Percentiles rank a stretch among this genome's conserved stretches.
Conservation (phyloP, 2,888 invertebrate species). For the Phalera bucephala region DNA sequence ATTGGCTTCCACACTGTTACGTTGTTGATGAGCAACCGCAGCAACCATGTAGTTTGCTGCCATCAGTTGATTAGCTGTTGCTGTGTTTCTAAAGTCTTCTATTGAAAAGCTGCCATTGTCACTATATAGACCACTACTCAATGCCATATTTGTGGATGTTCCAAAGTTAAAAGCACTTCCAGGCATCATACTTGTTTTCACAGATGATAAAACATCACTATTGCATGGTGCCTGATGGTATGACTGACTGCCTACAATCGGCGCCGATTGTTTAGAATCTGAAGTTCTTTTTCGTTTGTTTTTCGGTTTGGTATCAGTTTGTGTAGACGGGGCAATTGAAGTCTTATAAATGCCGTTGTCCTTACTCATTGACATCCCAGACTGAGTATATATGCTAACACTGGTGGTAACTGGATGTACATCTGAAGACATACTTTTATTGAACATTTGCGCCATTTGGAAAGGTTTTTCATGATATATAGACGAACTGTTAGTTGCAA, state of each 20-base stretch:
- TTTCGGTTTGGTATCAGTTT: slow-evolving; percentile 57
- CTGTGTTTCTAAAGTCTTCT: slow-evolving; percentile 85
- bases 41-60: slow-evolving; percentile 78
- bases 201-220: slow-evolving; percentile 62
- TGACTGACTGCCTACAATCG: slow-evolving; percentile 62
- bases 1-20: slow-evolving; percentile 52
- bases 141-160: slow-evolving; percentile 84
- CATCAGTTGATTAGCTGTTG: slow-evolving; percentile 84
- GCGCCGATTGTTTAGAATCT: slow-evolving; percentile 50
- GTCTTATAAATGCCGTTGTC: slow-evolving; percentile 63
- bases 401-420: slow-evolving; percentile 56
- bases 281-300: slow-evolving; percentile 64
- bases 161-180: slow-evolving; percentile 94
- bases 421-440: slow-evolving; percentile 69
- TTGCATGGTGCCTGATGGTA: slow-evolving; percentile 85
- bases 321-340: slow-evolving; percentile 38
- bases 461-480: slow-evolving; percentile 84
- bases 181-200: slow-evolving; percentile 86
- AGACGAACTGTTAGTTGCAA: slow-evolving; percentile 65
- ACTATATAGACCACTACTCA: slow-evolving; percentile 81
- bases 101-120: slow-evolving; percentile 86
- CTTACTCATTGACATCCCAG: slow-evolving; percentile 55
- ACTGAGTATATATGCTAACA: slow-evolving; percentile 63
- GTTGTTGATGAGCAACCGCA: slow-evolving; percentile 73
- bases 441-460: slow-evolving; percentile 84